Evolutionary conservation across 2,888 invertebrate species (phyloP).

Genomic region (Agonopterix heracliana): DNA sequence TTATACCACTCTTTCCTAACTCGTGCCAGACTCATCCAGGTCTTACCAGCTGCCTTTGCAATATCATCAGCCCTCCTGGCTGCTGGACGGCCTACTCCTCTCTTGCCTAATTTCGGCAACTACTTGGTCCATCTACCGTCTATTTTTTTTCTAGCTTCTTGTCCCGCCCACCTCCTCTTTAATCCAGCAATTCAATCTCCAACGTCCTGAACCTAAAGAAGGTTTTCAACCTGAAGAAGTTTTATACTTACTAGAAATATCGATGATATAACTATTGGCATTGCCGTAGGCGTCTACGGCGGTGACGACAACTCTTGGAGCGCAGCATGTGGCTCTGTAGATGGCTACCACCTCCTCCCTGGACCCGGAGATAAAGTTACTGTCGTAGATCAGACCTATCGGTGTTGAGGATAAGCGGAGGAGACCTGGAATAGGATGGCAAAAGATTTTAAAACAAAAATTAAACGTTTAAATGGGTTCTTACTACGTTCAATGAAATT

Average conservation of each 20-base stretch:
- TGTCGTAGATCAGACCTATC: slow-evolving; percentile 77
- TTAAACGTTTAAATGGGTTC: neutral
- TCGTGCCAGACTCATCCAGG: no score
- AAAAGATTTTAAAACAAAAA: neutral
- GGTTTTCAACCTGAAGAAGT: no score
- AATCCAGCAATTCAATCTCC: no score
- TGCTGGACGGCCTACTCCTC: no score
- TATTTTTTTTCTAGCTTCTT: no score
- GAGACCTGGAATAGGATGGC: slow-evolving; percentile 55
- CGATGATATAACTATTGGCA: slow-evolving; percentile 76
- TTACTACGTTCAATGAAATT: neutral
- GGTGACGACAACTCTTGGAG: slow-evolving; percentile 79
- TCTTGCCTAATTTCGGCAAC: no score
- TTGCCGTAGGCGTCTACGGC: slow-evolving; percentile 83
- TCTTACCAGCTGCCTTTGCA: no score
- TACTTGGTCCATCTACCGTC: no score
- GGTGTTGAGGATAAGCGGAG: slow-evolving; percentile 77
- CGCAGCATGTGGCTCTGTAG: slow-evolving; percentile 84
- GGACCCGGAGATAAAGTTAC: slow-evolving; percentile 81
- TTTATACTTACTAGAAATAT: slow-evolving; percentile 62
- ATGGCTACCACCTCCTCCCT: slow-evolving; percentile 79
- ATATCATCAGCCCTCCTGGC: no score
- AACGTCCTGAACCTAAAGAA: no score
- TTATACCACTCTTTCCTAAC: no score
- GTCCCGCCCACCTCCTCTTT: no score